phyloP scores from a whole-genome alignment of 2,888 invertebrate species.

The Tryphoninae sp. region DNA sequence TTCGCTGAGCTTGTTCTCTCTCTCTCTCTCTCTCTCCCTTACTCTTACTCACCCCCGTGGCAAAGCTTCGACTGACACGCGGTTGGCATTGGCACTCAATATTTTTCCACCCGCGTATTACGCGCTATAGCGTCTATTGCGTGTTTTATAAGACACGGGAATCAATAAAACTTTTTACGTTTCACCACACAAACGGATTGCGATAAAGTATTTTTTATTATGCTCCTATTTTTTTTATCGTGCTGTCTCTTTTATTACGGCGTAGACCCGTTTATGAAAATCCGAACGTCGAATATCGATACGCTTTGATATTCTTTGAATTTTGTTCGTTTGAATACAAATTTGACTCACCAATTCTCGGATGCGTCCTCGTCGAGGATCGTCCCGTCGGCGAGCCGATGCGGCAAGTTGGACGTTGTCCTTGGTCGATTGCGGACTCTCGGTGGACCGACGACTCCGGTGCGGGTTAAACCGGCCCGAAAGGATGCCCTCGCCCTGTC shows the following conservation, averaged over 20 bases:
- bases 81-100: slow-evolving; percentile 54
- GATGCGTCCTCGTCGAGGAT: slow-evolving; percentile 84
- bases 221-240: background rate
- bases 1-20: slow-evolving; percentile 12
- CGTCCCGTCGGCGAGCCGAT: slow-evolving; percentile 85
- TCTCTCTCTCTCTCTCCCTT: too few relatives aligned
- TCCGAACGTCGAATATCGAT: too few relatives aligned
- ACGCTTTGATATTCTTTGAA: background rate
- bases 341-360: slow-evolving; percentile 77
- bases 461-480: slow-evolving; percentile 80
- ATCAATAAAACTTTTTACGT: slow-evolving; percentile 33
- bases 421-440: slow-evolving; percentile 80
- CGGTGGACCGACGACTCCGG: slow-evolving; percentile 79
- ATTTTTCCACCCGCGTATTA: slow-evolving; percentile 38
- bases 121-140: slow-evolving; percentile 40
- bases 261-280: background rate
- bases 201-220: background rate
- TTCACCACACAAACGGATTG: background rate
- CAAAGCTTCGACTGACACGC: slow-evolving; percentile 53
- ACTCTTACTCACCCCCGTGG: background rate
- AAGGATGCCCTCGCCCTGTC: slow-evolving; percentile 87
- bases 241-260: background rate
- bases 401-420: slow-evolving; percentile 83
- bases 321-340: background rate
- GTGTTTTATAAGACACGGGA: slow-evolving; percentile 43